A percentile compares a stretch with the other conserved stretches of the same genome.
These are phyloP conservation scores for Lissocephala sabroskyi DNA, from an alignment of 2,888 invertebrate genomes.

Conservation along the genomic window DNA sequence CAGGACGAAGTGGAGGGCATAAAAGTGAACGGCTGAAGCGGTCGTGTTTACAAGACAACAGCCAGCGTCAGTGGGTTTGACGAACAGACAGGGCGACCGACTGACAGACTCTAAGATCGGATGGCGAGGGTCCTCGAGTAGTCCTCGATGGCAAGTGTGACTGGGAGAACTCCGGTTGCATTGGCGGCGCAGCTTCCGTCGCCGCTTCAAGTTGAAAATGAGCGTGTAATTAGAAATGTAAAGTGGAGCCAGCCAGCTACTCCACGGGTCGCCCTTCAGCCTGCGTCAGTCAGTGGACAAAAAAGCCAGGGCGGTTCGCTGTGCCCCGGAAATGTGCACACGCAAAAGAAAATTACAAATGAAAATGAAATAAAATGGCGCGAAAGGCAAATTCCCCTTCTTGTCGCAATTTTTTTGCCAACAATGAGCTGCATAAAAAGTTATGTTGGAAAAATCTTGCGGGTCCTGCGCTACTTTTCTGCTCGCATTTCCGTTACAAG, in stretches of 20 bases:
- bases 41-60: constrained; percentile 29
- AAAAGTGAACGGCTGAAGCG: constrained; percentile 34
- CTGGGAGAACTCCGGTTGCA: background rate
- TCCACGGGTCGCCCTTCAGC: background rate
- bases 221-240: constrained; percentile 57
- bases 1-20: too few relatives aligned
- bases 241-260: constrained; percentile 22
- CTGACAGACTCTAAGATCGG: background rate
- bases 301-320: constrained; percentile 40
- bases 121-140: background rate
- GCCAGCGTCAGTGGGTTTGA: constrained; percentile 9
- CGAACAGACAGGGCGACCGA: background rate
- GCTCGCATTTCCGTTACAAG: constrained; percentile 51
- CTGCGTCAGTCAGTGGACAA: constrained; percentile 5
- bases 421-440: constrained; percentile 49
- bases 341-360: constrained; percentile 50
- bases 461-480: constrained; percentile 32
- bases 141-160: background rate
- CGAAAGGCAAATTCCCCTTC: constrained; percentile 38
- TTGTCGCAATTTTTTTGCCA: constrained; percentile 31
- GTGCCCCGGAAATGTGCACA: constrained; percentile 45
- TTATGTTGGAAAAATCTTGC: constrained; percentile 46
- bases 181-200: constrained; percentile 21
- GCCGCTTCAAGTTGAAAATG: constrained; percentile 44
- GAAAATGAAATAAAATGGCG: constrained; percentile 54